These are phyloP conservation scores for Neopelma chrysocephalum DNA, from an alignment of 2,797 vertebrate species.

Conservation along the genomic window DNA sequence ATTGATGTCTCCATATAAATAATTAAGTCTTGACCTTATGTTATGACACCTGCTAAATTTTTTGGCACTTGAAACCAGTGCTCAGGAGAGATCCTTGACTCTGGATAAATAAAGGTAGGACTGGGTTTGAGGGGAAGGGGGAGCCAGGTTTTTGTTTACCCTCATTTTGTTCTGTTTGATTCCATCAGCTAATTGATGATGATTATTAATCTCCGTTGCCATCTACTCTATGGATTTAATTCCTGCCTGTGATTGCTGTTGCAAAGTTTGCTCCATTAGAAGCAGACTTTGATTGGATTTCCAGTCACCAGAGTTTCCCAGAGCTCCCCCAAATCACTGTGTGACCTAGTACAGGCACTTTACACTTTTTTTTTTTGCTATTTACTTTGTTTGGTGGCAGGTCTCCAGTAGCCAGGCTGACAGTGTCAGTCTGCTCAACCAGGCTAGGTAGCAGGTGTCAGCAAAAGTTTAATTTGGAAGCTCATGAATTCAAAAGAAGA, in stretches of 20 bases:
- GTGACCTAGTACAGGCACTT: not conserved
- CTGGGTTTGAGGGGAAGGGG: not conserved
- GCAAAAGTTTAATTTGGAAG: conserved; percentile 66
- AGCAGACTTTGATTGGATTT: not conserved
- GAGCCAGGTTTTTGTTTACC: conserved; percentile 11
- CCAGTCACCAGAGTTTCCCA: not conserved
- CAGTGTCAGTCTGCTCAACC: not conserved
- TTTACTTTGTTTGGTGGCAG: not conserved
- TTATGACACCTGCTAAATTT: conserved; percentile 75
- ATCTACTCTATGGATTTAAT: conserved; percentile 17
- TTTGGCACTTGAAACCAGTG: conserved; percentile 47
- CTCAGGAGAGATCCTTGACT: conserved; percentile 55
- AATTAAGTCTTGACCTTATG: conserved; percentile 81
- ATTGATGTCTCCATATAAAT: conserved; percentile 77
- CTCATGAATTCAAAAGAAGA: conserved; percentile 58
- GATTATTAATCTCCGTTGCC: conserved; percentile 16
- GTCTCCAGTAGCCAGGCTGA: not conserved
- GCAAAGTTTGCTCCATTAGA: conserved; percentile 10
- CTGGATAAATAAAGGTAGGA: conserved; percentile 33
- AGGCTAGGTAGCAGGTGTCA: conserved; percentile 63
- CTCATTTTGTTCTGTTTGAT: conserved; percentile 33
- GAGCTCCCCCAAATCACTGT: not conserved
- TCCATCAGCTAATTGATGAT: conserved; percentile 21
- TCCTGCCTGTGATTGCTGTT: not conserved
- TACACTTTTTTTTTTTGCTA: not conserved